phyloP scores from a whole-genome alignment of 2,888 invertebrate genomes.

The Latheticus oryzae region DNA sequence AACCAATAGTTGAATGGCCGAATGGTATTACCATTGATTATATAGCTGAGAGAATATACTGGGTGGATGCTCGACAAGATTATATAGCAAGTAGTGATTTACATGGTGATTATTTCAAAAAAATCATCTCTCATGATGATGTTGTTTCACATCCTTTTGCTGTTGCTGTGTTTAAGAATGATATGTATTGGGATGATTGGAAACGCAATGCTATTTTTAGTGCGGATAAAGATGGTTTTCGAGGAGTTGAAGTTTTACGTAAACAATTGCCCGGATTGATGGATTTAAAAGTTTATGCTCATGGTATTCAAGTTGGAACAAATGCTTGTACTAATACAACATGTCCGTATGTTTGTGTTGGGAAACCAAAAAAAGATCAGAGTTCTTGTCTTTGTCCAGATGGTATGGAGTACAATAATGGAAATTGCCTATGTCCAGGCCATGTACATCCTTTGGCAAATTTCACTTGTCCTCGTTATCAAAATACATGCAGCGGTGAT shows the following conservation, averaged over 20 bases:
- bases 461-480: conserved; percentile 76
- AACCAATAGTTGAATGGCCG: conserved; percentile 82
- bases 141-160: conserved; percentile 87
- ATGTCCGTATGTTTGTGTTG: conserved; percentile 84
- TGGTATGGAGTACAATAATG: conserved; percentile 68
- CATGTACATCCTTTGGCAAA: conserved; percentile 72
- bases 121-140: conserved; percentile 71
- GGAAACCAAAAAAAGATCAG: conserved; percentile 73
- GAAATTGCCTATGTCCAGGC: conserved; percentile 83
- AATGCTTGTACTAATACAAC: conserved; percentile 75
- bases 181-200: conserved; percentile 94
- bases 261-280: conserved; percentile 77
- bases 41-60: conserved; percentile 83
- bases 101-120: conserved; percentile 68
- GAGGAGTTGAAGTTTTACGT: conserved; percentile 60
- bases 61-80: conserved; percentile 88
- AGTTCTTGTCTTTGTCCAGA: conserved; percentile 84
- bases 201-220: conserved; percentile 81
- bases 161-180: conserved; percentile 85
- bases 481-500: conserved; percentile 69
- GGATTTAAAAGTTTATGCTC: conserved; percentile 86
- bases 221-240: conserved; percentile 81
- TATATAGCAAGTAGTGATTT: conserved; percentile 77
- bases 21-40: conserved; percentile 89
- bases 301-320: conserved; percentile 78